A percentile compares a stretch with the other conserved stretches of the same genome.
These are phyloP conservation scores for Caenorhabditis drosophilae DNA, from an alignment of 2,888 invertebrate genomes.

Conservation along the genomic window DNA sequence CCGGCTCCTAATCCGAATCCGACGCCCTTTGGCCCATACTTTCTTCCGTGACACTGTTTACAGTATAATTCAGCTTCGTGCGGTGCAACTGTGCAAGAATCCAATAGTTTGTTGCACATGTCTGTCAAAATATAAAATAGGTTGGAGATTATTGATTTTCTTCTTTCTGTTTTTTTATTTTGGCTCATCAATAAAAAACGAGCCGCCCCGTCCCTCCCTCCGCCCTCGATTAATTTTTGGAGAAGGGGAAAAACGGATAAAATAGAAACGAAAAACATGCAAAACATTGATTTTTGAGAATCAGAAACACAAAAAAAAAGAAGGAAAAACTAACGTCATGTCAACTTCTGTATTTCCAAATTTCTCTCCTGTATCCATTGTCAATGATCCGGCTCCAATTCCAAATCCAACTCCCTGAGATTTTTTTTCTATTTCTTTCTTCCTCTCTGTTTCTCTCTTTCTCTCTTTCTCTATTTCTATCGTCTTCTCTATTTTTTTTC, in stretches of 20 bases:
- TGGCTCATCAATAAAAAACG: no score
- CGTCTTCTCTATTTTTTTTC: no score
- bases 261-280: no score
- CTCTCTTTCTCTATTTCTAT: no score
- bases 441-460: no score
- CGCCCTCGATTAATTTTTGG: no score
- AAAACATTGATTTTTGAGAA: not conserved
- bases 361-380: slow-evolving; percentile 92
- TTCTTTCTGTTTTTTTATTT: no score
- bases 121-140: slow-evolving; percentile 69
- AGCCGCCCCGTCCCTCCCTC: no score
- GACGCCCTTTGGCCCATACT: slow-evolving; percentile 94
- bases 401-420: slow-evolving; percentile 91
- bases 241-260: not conserved
- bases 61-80: slow-evolving; percentile 92
- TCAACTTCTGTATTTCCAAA: slow-evolving; percentile 74
- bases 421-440: no score
- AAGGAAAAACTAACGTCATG: slow-evolving; percentile 64
- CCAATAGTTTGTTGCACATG: slow-evolving; percentile 90
- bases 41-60: slow-evolving; percentile 93
- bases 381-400: slow-evolving; percentile 93
- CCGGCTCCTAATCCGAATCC: slow-evolving; percentile 98
- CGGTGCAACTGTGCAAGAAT: slow-evolving; percentile 93
- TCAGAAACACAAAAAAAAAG: slow-evolving; percentile 4
- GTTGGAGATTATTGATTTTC: no score